Base-by-base conservation (phyloP, 1,140 invertebrate genomes). In the Phymastichus coffea region DNA sequence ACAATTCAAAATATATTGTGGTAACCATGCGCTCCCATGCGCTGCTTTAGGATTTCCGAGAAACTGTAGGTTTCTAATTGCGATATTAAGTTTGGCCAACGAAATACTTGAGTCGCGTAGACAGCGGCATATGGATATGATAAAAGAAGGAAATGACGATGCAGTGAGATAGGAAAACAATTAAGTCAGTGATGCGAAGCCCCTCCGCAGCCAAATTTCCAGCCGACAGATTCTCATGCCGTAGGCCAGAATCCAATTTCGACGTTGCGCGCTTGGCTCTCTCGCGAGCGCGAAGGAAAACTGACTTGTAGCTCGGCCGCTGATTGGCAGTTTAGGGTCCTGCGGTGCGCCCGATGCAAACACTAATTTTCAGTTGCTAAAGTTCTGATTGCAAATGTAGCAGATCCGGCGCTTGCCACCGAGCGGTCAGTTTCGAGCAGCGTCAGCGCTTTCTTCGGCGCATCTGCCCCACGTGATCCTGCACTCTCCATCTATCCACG, bases 371-470 rank as follows among this genome's bases (percentile, higher is more conserved):
- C 57, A 64, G 41, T 46, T 46, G 23, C 46, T 33, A 54, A 69
- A 66, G 49, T 70, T 70, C 61, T 65, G 46, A 70, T 71, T 68
- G 67, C 67, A 69, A 71, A 66, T 70, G 67, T 62, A 63, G 56
- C 47, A 40, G 15, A 40, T 40, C 4, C 20, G 12, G 43, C 2
- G 43, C 38, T n/a, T n/a, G n/a, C n/a, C n/a, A n/a, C n/a, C n/a
- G n/a, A n/a, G n/a, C 28, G 28, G 28, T 33, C 28, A 33, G 28
- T 33, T 33, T 33, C n/a, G 28, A 12, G 6, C 28, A 33, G 28
- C 28, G 28, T 33, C 28, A 33, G 28, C 28, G 6, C 28, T 33
- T 33, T 33, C n/a, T n/a, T n/a, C n/a, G n/a, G n/a, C n/a, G n/a
- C n/a, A n/a, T n/a, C n/a, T n/a, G n/a, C n/a, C n/a, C n/a, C n/a